phyloP scores from a whole-genome alignment of 2,888 invertebrate genomes.

The Axea sp. region DNA sequence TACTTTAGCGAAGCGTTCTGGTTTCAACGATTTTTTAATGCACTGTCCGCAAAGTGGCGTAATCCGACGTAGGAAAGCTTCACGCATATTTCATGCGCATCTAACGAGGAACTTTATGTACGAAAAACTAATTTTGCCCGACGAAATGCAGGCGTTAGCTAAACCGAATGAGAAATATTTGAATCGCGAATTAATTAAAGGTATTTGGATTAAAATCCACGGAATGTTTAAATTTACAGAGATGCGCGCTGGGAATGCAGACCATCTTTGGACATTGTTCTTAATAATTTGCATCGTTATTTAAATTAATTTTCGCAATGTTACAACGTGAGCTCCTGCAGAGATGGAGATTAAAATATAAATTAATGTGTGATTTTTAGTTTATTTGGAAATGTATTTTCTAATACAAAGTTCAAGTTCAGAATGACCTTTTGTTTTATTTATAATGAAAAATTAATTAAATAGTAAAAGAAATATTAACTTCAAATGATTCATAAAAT shows the following conservation, averaged over 20 bases:
- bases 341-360: slow-evolving; percentile 18
- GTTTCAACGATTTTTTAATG: slow-evolving; percentile 36
- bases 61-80: slow-evolving; percentile 4
- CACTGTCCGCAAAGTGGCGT: slow-evolving; percentile 16
- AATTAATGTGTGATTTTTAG: no score
- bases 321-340: slow-evolving; percentile 5
- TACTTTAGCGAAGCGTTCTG: slow-evolving; percentile 22
- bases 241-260: no score
- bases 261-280: background rate
- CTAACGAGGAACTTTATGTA: background rate
- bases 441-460: no score
- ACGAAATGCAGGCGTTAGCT: background rate
- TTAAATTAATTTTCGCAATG: slow-evolving; percentile 14
- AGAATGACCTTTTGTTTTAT: no score
- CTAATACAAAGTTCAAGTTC: no score
- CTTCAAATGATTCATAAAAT: no score
- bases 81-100: slow-evolving; percentile 17
- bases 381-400: no score
- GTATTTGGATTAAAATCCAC: no score
- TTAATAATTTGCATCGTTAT: slow-evolving; percentile 6
- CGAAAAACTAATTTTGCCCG: background rate
- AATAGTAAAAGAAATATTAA: no score
- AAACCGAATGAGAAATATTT: background rate
- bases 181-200: slow-evolving; percentile 14
- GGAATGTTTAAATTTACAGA: no score